phyloP scores from a whole-genome alignment of 2,888 invertebrate genomes.

The Aradus depressus region DNA sequence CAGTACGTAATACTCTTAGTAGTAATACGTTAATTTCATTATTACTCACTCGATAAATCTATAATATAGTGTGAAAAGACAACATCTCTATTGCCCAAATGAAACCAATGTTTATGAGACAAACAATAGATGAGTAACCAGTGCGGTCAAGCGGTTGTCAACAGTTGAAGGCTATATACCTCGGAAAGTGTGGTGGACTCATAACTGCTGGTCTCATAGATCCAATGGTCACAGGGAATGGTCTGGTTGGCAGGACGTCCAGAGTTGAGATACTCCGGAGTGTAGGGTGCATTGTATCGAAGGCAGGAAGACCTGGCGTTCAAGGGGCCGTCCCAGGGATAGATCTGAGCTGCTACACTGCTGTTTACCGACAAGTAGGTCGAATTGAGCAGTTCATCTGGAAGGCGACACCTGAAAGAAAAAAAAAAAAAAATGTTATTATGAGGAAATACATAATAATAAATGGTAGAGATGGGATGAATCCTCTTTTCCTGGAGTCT shows the following conservation, averaged over 20 bases:
- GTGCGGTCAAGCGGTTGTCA: too few species aligned
- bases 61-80: too few species aligned
- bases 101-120: too few species aligned
- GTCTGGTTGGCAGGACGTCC: slow-evolving; percentile 34
- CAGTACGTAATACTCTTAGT: too few species aligned
- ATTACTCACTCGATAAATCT: too few species aligned
- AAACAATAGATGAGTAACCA: too few species aligned
- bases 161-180: too few species aligned
- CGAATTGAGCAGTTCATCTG: slow-evolving; percentile 44
- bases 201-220: slow-evolving; percentile 50
- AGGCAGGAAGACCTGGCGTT: slow-evolving; percentile 44
- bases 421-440: neutral
- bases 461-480: neutral
- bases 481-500: neutral
- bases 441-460: too few species aligned
- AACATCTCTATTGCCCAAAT: too few species aligned
- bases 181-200: slow-evolving; percentile 53
- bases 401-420: slow-evolving; percentile 46
- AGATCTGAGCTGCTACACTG: slow-evolving; percentile 41
- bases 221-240: slow-evolving; percentile 43
- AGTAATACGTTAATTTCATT: too few species aligned
- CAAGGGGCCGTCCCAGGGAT: slow-evolving; percentile 42
- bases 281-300: slow-evolving; percentile 40
- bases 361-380: slow-evolving; percentile 40
- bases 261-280: slow-evolving; percentile 34